These are phyloP conservation scores for Drosophila trapezifrons DNA, from an alignment of 1,140 invertebrate genomes.

Conservation along the genomic window DNA sequence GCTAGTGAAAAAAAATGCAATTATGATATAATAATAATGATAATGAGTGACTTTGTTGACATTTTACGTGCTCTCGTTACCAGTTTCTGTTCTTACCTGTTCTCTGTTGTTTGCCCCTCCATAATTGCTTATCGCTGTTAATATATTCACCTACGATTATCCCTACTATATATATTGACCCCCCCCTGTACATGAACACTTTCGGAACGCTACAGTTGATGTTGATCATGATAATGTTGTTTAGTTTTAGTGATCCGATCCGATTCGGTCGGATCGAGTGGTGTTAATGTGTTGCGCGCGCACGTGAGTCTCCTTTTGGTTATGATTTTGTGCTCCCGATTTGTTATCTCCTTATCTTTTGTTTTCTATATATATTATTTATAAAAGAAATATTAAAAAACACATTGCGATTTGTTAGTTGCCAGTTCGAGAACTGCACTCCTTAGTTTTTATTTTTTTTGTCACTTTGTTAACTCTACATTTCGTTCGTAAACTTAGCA, in stretches of 20 bases:
- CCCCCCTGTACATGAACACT: slow-evolving; percentile 37
- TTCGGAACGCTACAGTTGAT: slow-evolving; percentile 50
- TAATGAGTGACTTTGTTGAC: slow-evolving; percentile 40
- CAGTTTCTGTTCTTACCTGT: slow-evolving; percentile 56
- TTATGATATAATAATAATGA: slow-evolving; percentile 34
- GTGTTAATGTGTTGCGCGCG: slow-evolving; percentile 81
- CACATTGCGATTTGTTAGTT: slow-evolving; percentile 65
- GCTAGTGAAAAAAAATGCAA: slow-evolving; percentile 73
- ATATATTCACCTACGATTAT: slow-evolving; percentile 39
- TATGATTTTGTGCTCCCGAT: slow-evolving; percentile 78
- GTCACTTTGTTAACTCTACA: slow-evolving; percentile 37
- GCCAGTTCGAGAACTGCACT: slow-evolving; percentile 48
- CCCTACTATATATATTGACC: slow-evolving; percentile 15
- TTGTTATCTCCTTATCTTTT: slow-evolving; percentile 60
- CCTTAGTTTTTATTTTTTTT: slow-evolving; percentile 32
- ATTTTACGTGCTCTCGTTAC: slow-evolving; percentile 47
- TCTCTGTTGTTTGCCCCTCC: slow-evolving; percentile 69
- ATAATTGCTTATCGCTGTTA: slow-evolving; percentile 71
- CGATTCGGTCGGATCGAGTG: slow-evolving; percentile 50
- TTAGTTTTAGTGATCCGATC: slow-evolving; percentile 53
- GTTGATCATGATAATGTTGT: slow-evolving; percentile 80
- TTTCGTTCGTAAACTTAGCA: slow-evolving; percentile 52
- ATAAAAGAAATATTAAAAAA: slow-evolving; percentile 23
- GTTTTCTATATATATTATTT: slow-evolving; percentile 41
- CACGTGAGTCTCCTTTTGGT: slow-evolving; percentile 81